Evolutionary conservation across 2,888 invertebrate species (phyloP).

Genomic region (Beris morrisii): DNA sequence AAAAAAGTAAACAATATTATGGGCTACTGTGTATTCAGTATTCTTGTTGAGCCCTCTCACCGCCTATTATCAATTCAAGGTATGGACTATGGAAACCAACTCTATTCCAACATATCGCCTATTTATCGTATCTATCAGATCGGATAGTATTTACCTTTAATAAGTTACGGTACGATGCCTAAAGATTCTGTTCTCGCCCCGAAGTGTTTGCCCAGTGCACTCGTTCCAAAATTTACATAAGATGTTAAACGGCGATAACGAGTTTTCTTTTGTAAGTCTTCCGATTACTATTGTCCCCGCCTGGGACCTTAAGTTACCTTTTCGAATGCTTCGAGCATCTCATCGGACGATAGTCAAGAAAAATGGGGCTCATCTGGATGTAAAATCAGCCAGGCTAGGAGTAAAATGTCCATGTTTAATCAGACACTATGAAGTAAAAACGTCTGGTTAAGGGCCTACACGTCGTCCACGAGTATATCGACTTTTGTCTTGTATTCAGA

Average conservation of each 20-base stretch:
- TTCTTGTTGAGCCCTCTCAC: too few species aligned
- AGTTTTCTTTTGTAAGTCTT: slow-evolving; percentile 30
- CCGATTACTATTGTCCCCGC: slow-evolving; percentile 30
- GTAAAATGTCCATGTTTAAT: slow-evolving; percentile 5
- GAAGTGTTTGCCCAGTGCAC: slow-evolving; percentile 30
- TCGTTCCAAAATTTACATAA: slow-evolving; percentile 30
- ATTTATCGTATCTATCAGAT: slow-evolving; percentile 6
- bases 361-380: neutral
- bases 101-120: too few species aligned
- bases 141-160: slow-evolving; percentile 23
- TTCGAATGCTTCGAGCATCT: too few species aligned
- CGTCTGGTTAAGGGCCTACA: slow-evolving; percentile 3
- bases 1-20: too few species aligned
- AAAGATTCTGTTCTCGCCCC: slow-evolving; percentile 28
- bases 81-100: too few species aligned
- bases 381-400: neutral
- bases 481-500: slow-evolving; percentile 14
- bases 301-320: too few species aligned
- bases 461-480: too few species aligned
- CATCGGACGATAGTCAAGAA: neutral
- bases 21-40: too few species aligned
- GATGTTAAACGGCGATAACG: slow-evolving; percentile 32
- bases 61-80: too few species aligned
- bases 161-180: slow-evolving; percentile 28
- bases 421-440: slow-evolving; percentile 15